Base-by-base conservation (phyloP, 2,113 vertebrate species). In the Chaetops frenatus region DNA sequence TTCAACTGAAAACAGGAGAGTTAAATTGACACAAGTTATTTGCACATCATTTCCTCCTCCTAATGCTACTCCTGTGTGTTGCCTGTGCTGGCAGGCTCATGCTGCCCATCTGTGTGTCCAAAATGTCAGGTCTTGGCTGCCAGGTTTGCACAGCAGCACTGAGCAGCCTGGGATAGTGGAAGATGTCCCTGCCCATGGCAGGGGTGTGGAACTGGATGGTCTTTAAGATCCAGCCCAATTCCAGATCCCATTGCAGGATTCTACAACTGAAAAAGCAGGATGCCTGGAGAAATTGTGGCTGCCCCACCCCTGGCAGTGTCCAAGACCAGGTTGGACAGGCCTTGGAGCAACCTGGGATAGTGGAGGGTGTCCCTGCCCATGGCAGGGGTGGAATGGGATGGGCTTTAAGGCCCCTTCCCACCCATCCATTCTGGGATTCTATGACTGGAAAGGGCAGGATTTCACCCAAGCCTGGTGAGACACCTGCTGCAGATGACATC, bases 251-350 rank as follows among this genome's bases (percentile, higher is more conserved):
- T 40, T 31, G 20, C 35, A 25, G 48, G n/a, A 25, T 29, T 54
- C 29, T 29, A 4, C 22, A 45, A 0, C 3, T 33, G 38, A 7
- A 53, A 86, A 44, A 53, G 10, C 9, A 51, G 45, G 12, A 6
- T 38, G 33, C 22, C 38, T 9, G 15, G 62, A 45, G 62, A 8
- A 60, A 15, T 0, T 60, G 27, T 44, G 72, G 22, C 45, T 51
- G 45, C 4, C 22, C 9, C 62, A 58, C 67, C 61, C 17, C 61
- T 69, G 27, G 27, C 1, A 69, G 27, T 33, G 62, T 2, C 38
- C 72, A 22, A 44, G 45, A 9, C 62, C 53, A 33, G 45, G 5
- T 0, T 50, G 53, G 21, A 36, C 0, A 0, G 60, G 20, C 4
- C 28, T 48, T 66, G 53, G 27, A 51, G 62, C 17, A 51, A 0